Evolutionary conservation across 2,113 vertebrate species (phyloP).

Genomic region (Pseudolaguvia tuberculata): DNA sequence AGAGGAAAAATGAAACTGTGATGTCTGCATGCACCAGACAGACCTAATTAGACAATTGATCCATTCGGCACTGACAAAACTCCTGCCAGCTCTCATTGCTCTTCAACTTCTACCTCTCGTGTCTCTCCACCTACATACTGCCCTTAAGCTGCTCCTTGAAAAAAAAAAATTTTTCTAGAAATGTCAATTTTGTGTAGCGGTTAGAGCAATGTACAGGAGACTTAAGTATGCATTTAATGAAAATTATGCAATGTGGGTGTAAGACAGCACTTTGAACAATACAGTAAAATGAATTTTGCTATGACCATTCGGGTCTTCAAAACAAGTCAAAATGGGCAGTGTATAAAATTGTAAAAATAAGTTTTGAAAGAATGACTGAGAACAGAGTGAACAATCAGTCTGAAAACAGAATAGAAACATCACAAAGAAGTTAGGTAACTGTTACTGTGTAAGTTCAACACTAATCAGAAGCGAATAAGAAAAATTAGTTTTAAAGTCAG

Average conservation of each 20-base stretch:
- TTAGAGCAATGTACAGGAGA: neutral
- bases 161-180: too few species aligned
- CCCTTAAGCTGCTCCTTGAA: neutral
- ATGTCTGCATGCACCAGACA: conserved; percentile 55
- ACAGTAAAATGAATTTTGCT: too few species aligned
- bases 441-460: neutral
- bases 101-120: neutral
- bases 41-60: conserved; percentile 66
- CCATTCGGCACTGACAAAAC: conserved; percentile 47
- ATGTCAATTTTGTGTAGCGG: neutral
- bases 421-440: neutral
- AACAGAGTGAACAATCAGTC: neutral
- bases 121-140: neutral
- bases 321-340: too few species aligned
- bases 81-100: conserved; percentile 24
- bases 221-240: neutral
- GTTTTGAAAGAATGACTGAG: neutral
- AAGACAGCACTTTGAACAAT: neutral
- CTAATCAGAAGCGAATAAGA: neutral
- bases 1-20: conserved; percentile 57
- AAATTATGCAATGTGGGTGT: neutral
- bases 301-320: too few species aligned
- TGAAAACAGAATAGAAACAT: neutral
- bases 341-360: too few species aligned
- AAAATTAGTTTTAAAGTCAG: neutral